Evolutionary conservation across 2,888 invertebrate species (phyloP).

Genomic region (Limenitis camilla): DNA sequence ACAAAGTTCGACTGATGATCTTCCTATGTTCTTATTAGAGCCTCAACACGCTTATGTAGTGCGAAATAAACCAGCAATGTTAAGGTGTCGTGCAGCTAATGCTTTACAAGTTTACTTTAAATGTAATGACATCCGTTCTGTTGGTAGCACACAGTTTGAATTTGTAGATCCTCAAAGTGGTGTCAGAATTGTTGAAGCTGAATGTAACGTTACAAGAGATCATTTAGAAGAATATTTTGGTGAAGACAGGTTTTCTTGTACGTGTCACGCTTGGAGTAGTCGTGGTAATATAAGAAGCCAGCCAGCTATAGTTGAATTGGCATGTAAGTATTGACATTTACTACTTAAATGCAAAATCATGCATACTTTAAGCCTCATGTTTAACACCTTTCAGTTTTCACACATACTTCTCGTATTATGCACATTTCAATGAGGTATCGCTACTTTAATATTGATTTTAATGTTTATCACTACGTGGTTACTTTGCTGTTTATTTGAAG

Average conservation of each 20-base stretch:
- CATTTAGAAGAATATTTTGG: constrained; percentile 96
- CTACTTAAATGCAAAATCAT: not conserved
- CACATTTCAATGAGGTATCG: too few species aligned
- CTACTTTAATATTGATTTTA: too few species aligned
- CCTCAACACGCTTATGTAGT: constrained; percentile 93
- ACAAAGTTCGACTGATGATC: constrained; percentile 77
- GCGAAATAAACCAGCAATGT: constrained; percentile 89
- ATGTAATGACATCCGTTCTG: constrained; percentile 87
- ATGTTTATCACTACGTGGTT: too few species aligned
- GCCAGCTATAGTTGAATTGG: constrained; percentile 90
- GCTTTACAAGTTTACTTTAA: constrained; percentile 91
- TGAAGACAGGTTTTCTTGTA: constrained; percentile 91
- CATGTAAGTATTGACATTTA: constrained; percentile 84
- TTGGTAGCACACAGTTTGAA: constrained; percentile 82
- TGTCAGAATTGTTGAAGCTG: constrained; percentile 89
- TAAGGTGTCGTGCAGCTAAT: constrained; percentile 93
- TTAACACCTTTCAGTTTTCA: not conserved
- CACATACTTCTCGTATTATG: not conserved
- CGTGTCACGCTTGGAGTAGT: constrained; percentile 94
- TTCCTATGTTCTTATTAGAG: constrained; percentile 90
- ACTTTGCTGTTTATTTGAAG: too few species aligned
- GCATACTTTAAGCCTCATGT: too few species aligned
- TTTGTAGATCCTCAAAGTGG: constrained; percentile 94
- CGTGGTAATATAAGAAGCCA: constrained; percentile 91
- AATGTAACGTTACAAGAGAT: constrained; percentile 90